A percentile compares a stretch with the other conserved stretches of the same genome.
These are phyloP conservation scores for Daktulosphaira vitifoliae DNA, from an alignment of 1,140 invertebrate species.

Conservation along the genomic window DNA sequence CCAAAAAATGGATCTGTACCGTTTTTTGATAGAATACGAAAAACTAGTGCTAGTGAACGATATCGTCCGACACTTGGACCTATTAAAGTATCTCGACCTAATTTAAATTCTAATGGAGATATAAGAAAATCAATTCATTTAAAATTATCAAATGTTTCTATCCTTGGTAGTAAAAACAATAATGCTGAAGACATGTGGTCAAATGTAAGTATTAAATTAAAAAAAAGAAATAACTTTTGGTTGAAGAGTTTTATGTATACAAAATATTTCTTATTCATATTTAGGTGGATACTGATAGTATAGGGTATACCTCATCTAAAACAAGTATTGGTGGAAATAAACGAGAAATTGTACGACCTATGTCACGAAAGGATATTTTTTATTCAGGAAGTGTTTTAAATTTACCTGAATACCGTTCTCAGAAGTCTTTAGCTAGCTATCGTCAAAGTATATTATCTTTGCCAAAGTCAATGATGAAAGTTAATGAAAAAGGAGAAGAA, in stretches of 20 bases:
- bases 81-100: constrained; percentile 58
- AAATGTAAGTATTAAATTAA: constrained; percentile 34
- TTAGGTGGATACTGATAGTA: constrained; percentile 35
- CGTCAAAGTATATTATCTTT: constrained; percentile 73
- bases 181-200: constrained; percentile 49
- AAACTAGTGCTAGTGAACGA: constrained; percentile 66
- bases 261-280: not conserved
- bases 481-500: constrained; percentile 44
- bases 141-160: constrained; percentile 51
- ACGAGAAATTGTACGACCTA: constrained; percentile 68
- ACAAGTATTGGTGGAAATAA: constrained; percentile 45
- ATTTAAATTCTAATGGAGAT: constrained; percentile 51
- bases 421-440: constrained; percentile 81
- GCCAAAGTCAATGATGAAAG: constrained; percentile 45
- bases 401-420: constrained; percentile 83
- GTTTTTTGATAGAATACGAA: constrained; percentile 72
- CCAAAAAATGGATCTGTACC: constrained; percentile 82
- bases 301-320: constrained; percentile 50
- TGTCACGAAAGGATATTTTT: constrained; percentile 96
- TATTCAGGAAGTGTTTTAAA: constrained; percentile 91
- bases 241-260: no score
- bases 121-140: constrained; percentile 50
- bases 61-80: constrained; percentile 68
- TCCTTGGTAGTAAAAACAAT: constrained; percentile 53
- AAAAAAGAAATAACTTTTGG: no score